Evolutionary conservation across 2,888 invertebrate species (phyloP).

Genomic region (Diabrotica balteata): DNA sequence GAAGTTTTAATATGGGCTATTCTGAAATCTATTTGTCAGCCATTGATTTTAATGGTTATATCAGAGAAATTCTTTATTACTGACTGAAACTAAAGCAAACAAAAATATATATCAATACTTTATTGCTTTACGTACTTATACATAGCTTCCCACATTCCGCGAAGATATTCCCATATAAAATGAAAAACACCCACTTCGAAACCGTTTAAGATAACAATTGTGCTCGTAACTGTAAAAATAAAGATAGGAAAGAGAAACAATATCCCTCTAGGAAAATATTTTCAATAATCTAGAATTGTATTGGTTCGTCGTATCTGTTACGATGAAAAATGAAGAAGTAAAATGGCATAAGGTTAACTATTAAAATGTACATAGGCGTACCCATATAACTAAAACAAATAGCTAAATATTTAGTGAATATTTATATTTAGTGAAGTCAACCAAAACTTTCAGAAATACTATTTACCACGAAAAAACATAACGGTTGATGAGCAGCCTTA

Average conservation of each 20-base stretch:
- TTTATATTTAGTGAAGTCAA: too few species aligned
- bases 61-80: too few species aligned
- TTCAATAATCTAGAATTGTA: slow-evolving; percentile 22
- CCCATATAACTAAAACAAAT: background rate
- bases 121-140: background rate
- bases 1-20: too few species aligned
- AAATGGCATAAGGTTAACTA: background rate
- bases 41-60: too few species aligned
- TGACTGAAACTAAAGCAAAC: background rate
- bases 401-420: too few species aligned
- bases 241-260: slow-evolving; percentile 19
- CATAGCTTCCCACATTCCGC: slow-evolving; percentile 1
- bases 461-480: too few species aligned
- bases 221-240: slow-evolving; percentile 21
- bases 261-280: slow-evolving; percentile 22
- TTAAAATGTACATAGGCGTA: background rate
- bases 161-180: background rate
- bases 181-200: slow-evolving; percentile 1
- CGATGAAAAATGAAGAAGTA: background rate
- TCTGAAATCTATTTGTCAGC: too few species aligned
- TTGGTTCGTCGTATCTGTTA: slow-evolving; percentile 2
- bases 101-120: background rate
- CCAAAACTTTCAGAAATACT: too few species aligned
- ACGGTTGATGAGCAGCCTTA: too few species aligned
- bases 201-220: slow-evolving; percentile 22